Base-by-base conservation (phyloP, 2,113 vertebrate species). In the Pseudolaguvia tuberculata region DNA sequence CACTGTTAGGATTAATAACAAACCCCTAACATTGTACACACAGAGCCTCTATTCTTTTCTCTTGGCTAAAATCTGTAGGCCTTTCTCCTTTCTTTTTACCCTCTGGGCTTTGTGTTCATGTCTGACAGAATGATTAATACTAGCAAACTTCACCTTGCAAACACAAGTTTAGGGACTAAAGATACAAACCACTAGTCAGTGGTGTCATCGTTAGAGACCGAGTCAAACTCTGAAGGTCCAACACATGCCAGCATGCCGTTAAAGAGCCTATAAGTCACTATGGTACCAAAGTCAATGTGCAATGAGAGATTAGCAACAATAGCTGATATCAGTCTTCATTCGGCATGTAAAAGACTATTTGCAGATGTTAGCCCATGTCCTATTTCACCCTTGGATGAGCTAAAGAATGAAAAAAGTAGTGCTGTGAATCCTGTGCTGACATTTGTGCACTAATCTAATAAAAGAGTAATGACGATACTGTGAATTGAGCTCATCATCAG, bases 121-220 rank as follows among this genome's bases (percentile, higher is more conserved):
- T 87, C 84, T 87, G 89, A 91, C 91, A 91, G 84, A 85, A 90
- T 91, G 89, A 92, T 91, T 92, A 85, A 91, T 91, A 88, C 86
- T 83, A 87, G 78, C 82, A 80, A 88, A 89, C 86, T 89, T 88
- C 87, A 86, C 88, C 88, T 88, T 85, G 86, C 86, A 88, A 91
- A 91, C 88, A 80, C 81, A 86, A 88, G 85, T 87, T 88, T 83
- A 85, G 78, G 69, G 80, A 79, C 82, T 81, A 78, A 29, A 76
- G 77, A 70, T 75, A 61, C 58, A 72, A 70, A 73, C 78, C 77
- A 62, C 58, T 42, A 53, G 59, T 62, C 5, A 51, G 71, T 72
- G 56, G 62, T 75, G 78, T 48, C 78, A 74, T 73, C 29, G 48
- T 77, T 39, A 66, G 63, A 58, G 53, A 51, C 52, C 42, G 57